Conservation (phyloP, 1,140 invertebrate species). For the Seison nebaliae region DNA sequence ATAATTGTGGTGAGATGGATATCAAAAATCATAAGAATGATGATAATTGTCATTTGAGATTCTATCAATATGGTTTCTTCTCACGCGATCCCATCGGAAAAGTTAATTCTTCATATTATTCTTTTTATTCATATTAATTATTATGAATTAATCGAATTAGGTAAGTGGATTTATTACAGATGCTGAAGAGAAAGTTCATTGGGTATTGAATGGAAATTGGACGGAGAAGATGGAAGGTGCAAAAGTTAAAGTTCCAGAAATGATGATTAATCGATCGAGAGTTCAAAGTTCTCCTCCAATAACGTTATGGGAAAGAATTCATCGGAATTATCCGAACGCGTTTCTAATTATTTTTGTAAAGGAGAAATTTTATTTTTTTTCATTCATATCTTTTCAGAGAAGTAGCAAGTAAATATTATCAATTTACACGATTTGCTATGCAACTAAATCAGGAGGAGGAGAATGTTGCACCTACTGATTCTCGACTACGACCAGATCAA, state of each 20-base stretch:
- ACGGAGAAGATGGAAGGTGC: constrained; percentile 75
- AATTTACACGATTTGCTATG: constrained; percentile 71
- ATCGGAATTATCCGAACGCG: constrained; percentile 38
- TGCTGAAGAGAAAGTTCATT: constrained; percentile 31
- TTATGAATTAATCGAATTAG: constrained; percentile 21
- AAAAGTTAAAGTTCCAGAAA: constrained; percentile 33
- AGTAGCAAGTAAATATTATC: too few species aligned
- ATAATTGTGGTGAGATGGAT: constrained; percentile 95
- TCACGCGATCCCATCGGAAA: constrained; percentile 66
- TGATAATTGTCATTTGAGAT: constrained; percentile 70
- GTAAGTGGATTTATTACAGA: constrained; percentile 43
- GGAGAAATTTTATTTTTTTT: constrained; percentile 1
- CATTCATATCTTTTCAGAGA: constrained; percentile 2
- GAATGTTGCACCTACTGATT: constrained; percentile 67
- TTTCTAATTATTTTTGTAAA: constrained; percentile 1
- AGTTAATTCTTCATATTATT: too few species aligned
- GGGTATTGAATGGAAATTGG: constrained; percentile 39
- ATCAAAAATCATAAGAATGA: constrained; percentile 56
- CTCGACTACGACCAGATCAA: constrained; percentile 70
- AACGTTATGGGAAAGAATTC: constrained; percentile 53
- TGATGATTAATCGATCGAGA: constrained; percentile 44
- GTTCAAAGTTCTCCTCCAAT: constrained; percentile 62
- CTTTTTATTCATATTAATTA: neutral
- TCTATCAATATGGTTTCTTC: constrained; percentile 84
- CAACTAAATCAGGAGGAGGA: constrained; percentile 71